These are phyloP conservation scores for Saccopteryx leptura DNA, from an alignment of 2,113 vertebrate genomes.

Conservation along the genomic window DNA sequence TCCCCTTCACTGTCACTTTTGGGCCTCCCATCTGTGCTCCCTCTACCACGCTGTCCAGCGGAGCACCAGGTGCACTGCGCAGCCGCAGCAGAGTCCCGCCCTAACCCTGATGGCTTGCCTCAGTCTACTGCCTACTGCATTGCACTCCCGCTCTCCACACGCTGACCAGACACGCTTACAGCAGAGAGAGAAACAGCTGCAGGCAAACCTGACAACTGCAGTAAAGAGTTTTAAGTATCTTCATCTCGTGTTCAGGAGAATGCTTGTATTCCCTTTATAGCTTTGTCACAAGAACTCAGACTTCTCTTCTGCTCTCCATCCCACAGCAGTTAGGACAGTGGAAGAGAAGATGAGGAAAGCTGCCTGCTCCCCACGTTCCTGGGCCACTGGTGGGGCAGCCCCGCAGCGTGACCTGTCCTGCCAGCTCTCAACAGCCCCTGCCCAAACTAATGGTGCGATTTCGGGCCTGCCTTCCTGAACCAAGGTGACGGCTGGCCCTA, in stretches of 20 bases:
- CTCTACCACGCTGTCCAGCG: too few relatives aligned
- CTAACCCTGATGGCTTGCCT: background rate
- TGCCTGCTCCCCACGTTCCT: background rate
- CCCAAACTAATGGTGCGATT: too few relatives aligned
- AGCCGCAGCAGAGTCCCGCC: background rate
- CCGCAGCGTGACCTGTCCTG: background rate
- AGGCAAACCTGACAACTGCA: too few relatives aligned
- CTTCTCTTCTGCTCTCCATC: background rate
- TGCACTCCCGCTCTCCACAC: background rate
- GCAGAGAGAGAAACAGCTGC: background rate
- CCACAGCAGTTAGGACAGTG: too few relatives aligned
- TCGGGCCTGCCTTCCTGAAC: background rate
- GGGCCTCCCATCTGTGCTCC: background rate
- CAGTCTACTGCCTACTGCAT: background rate
- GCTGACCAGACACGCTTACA: background rate
- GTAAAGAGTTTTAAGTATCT: too few relatives aligned
- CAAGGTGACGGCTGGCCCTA: background rate
- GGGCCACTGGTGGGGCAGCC: background rate
- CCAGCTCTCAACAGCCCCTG: background rate
- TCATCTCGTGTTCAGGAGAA: background rate
- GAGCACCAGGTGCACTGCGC: too few relatives aligned
- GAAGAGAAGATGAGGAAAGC: background rate
- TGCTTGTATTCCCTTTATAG: background rate
- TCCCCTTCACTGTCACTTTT: background rate
- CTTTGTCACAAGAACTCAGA: background rate